Conservation (phyloP, 2,797 vertebrate genomes). For the Naso thynnoides region DNA sequence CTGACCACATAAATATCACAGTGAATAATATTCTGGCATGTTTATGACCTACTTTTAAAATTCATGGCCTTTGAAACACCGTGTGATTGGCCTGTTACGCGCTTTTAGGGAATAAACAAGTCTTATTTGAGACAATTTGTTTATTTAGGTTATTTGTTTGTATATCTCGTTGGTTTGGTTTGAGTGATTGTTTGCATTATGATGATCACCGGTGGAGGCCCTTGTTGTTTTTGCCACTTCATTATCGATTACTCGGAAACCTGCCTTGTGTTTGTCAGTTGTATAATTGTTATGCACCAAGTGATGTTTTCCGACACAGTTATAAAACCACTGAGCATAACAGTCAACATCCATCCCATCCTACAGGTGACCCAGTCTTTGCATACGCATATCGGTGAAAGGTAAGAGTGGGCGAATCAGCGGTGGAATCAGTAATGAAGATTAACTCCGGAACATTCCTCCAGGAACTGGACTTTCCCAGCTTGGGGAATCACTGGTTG, state of each 20-base stretch:
- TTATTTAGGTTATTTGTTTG: not conserved
- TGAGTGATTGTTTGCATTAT: not conserved
- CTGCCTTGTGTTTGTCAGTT: constrained; percentile 32
- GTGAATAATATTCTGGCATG: not conserved
- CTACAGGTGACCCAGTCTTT: not conserved
- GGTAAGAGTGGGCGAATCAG: not conserved
- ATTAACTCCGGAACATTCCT: constrained; percentile 25
- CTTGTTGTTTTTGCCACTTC: not conserved
- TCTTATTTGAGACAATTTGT: not conserved
- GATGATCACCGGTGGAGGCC: not conserved
- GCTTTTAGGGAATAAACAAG: not conserved
- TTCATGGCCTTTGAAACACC: not conserved
- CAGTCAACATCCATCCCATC: not conserved
- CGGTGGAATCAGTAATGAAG: not conserved
- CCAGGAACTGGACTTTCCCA: constrained; percentile 60
- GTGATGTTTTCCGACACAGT: constrained; percentile 6
- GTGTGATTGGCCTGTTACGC: no score
- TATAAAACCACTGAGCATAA: not conserved
- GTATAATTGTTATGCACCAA: constrained; percentile 27
- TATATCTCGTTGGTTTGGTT: not conserved
- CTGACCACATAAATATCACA: not conserved
- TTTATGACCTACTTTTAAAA: not conserved
- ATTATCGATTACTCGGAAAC: not conserved
- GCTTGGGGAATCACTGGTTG: constrained; percentile 40
- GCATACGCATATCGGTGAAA: not conserved